Evolutionary conservation across 2,797 vertebrate genomes (phyloP).

Genomic region (Stomatorhinus walkeri): DNA sequence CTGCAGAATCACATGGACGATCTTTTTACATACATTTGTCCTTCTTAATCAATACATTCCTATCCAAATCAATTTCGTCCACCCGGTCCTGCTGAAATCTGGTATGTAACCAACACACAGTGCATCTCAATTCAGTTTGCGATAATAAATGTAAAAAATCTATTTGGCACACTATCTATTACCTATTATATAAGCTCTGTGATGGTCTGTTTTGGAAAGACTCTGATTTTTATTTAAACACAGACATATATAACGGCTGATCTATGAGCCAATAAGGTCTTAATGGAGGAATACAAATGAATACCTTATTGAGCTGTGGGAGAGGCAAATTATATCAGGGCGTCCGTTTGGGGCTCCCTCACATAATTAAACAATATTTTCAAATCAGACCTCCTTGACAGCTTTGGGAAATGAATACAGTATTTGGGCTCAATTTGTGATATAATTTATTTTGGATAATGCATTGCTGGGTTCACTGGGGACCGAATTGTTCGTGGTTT

Average conservation of each 20-base stretch:
- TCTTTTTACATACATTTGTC: background rate
- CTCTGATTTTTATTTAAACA: constrained; percentile 15
- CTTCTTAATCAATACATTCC: background rate
- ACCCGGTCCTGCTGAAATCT: background rate
- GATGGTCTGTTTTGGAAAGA: constrained; percentile 17
- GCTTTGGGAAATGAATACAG: constrained; percentile 24
- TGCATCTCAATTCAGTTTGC: background rate
- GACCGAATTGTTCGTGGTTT: constrained; percentile 5
- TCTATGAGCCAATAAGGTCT: constrained; percentile 29
- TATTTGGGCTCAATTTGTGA: constrained; percentile 21
- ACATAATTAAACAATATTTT: constrained; percentile 42
- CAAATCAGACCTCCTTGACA: constrained; percentile 34
- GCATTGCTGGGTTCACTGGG: constrained; percentile 28
- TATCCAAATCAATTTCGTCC: background rate
- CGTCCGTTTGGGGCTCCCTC: constrained; percentile 8
- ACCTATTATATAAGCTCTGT: background rate
- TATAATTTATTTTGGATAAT: constrained; percentile 26
- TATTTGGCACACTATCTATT: background rate
- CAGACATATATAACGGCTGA: constrained; percentile 19
- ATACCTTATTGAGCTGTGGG: constrained; percentile 3
- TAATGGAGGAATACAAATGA: constrained; percentile 22
- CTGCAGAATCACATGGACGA: background rate
- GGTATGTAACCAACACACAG: background rate
- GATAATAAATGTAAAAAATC: background rate
- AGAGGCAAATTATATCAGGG: constrained; percentile 6